Conservation (phyloP, 2,113 vertebrate genomes). For the Syngnathus floridae region DNA sequence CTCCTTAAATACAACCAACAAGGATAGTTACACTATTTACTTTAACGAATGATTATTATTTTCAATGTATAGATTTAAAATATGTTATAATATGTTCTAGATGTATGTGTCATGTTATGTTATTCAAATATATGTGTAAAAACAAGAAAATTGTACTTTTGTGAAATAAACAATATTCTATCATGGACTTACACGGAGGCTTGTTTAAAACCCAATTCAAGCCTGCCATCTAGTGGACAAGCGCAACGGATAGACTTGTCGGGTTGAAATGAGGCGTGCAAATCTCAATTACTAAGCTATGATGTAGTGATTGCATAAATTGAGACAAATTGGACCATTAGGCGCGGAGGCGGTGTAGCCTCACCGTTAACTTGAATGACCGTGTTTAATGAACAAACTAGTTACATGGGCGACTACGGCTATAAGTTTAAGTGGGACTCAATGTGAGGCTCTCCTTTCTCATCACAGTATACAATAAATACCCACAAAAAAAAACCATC, state of each 20-base stretch:
- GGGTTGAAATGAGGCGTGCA: background rate
- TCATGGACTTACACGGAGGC: background rate
- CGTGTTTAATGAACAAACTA: background rate
- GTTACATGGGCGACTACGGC: background rate
- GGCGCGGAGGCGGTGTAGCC: background rate
- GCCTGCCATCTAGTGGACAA: slow-evolving; percentile 55
- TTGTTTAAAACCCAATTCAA: slow-evolving; percentile 16
- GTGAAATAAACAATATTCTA: background rate
- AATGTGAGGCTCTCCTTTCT: no score
- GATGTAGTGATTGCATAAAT: background rate
- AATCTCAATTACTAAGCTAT: background rate
- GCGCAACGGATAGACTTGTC: background rate
- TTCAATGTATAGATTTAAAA: background rate
- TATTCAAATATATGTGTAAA: background rate
- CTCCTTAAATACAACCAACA: background rate
- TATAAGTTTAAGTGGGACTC: background rate
- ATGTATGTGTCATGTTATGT: background rate
- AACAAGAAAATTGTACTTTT: background rate
- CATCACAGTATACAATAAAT: no score
- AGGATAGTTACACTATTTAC: background rate
- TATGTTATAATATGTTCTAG: background rate
- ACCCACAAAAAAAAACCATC: no score
- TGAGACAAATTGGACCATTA: background rate
- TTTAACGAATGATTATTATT: no score
- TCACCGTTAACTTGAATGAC: background rate